phyloP scores from a whole-genome alignment of 2,113 vertebrate genomes.

The Patagioenas fasciata region DNA sequence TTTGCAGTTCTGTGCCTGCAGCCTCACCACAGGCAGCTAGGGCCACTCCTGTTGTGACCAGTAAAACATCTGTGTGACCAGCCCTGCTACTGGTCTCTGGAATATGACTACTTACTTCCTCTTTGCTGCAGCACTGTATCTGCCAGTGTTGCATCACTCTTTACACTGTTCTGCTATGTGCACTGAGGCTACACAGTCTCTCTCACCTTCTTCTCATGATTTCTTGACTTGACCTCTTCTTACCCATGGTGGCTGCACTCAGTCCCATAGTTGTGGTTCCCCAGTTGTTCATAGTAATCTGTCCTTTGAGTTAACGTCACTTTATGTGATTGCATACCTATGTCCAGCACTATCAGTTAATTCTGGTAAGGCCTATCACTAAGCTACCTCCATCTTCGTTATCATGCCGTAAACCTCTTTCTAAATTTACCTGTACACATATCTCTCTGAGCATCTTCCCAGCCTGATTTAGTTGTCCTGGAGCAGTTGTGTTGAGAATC shows the following conservation, averaged over 20 bases:
- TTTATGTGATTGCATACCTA: not conserved
- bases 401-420: not conserved
- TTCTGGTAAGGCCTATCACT: not conserved
- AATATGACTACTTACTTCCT: not conserved
- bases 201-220: not conserved
- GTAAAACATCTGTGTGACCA: not conserved
- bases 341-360: too few species aligned
- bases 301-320: not conserved
- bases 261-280: not conserved
- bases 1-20: not conserved
- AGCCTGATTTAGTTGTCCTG: not conserved
- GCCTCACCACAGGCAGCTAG: accelerated
- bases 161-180: not conserved
- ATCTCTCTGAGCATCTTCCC: not conserved
- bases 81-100: not conserved
- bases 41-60: not conserved
- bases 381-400: not conserved
- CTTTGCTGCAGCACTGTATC: not conserved
- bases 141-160: not conserved
- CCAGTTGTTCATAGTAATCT: not conserved
- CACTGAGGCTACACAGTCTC: not conserved
- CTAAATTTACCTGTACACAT: not conserved
- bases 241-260: not conserved
- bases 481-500: not conserved
- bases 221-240: not conserved